Evolutionary conservation across 2,888 invertebrate species (phyloP), one percentile per base, ranked within the genome.

Genomic region (Troides aeacus): DNA sequence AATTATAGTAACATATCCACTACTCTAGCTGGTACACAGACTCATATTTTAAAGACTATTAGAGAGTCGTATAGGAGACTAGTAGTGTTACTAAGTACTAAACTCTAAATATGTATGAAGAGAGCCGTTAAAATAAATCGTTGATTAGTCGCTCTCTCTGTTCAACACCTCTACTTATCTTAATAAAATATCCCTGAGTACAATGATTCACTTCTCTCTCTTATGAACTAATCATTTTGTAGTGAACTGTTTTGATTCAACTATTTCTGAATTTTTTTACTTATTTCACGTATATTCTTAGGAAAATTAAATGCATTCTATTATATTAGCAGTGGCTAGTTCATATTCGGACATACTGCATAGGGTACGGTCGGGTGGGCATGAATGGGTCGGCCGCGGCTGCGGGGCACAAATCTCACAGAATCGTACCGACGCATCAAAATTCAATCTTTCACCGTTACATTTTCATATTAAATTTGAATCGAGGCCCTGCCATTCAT

Each of bases 381-480:
- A 62, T 84, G 84, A 89, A 89, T 88, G 78, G 79, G 73, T 70
- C 73, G 74, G 66, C 76, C 76, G 75, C 78, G 74, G 78, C 77
- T 76, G 76, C 73, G 81, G 77, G 78, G 73, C 72, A 62, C 72
- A 64, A 68, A 69, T 64, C 74, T 69, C 71, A 69, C 73, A 66
- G 66, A 79, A 78, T 77, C 72, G 70, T 69, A 74, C 71, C 73
- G 74, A 82, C 81, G 81, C 87, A 89, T 85, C 87, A 84, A 87
- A 85, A 88, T 89, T 87, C 86, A 88, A 89, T 89, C 84, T 89
- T 85, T 84, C 81, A 81, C 81, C 75, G 76, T 78, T 76, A 76
- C 81, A 82, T 79, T 81, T 82, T 79, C 84, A 86, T 90, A 88
- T 88, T 84, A 82, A 88, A 89, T 89, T 88, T 88, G 84, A 81